These are phyloP conservation scores for Apodemia hepburni DNA, from an alignment of 2,888 invertebrate genomes.

Conservation along the genomic window DNA sequence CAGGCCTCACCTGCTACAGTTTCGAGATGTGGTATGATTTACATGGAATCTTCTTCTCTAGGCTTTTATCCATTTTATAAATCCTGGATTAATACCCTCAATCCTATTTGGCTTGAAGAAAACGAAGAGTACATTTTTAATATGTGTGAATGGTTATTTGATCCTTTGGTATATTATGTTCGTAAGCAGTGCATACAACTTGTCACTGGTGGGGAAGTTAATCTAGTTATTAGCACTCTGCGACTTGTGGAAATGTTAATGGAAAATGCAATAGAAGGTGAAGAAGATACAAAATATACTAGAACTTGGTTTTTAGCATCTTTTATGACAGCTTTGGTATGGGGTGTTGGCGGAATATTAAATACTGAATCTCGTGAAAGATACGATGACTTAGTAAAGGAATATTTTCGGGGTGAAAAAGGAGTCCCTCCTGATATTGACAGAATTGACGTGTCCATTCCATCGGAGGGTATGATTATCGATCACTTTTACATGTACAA, in stretches of 20 bases:
- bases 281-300: slow-evolving; percentile 85
- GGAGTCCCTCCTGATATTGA: slow-evolving; percentile 72
- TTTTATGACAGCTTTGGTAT: slow-evolving; percentile 86
- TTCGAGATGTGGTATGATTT: slow-evolving; percentile 94
- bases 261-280: slow-evolving; percentile 84
- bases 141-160: slow-evolving; percentile 88
- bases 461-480: slow-evolving; percentile 87
- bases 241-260: slow-evolving; percentile 89
- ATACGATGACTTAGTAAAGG: slow-evolving; percentile 83
- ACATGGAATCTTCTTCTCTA: slow-evolving; percentile 90
- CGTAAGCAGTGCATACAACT: slow-evolving; percentile 84
- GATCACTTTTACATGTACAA: slow-evolving; percentile 92
- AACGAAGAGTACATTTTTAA: slow-evolving; percentile 80
- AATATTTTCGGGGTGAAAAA: slow-evolving; percentile 66
- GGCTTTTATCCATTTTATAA: slow-evolving; percentile 91
- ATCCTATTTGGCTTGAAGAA: slow-evolving; percentile 82
- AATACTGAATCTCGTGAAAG: slow-evolving; percentile 85
- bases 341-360: slow-evolving; percentile 92
- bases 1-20: slow-evolving; percentile 94
- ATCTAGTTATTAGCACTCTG: slow-evolving; percentile 85
- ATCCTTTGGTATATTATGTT: slow-evolving; percentile 87
- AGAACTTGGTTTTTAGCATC: slow-evolving; percentile 88
- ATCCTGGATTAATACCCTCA: slow-evolving; percentile 88
- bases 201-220: slow-evolving; percentile 85
- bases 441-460: slow-evolving; percentile 87